Base-by-base conservation (phyloP, 2,888 invertebrate genomes). In the Cheilosia pagana region DNA sequence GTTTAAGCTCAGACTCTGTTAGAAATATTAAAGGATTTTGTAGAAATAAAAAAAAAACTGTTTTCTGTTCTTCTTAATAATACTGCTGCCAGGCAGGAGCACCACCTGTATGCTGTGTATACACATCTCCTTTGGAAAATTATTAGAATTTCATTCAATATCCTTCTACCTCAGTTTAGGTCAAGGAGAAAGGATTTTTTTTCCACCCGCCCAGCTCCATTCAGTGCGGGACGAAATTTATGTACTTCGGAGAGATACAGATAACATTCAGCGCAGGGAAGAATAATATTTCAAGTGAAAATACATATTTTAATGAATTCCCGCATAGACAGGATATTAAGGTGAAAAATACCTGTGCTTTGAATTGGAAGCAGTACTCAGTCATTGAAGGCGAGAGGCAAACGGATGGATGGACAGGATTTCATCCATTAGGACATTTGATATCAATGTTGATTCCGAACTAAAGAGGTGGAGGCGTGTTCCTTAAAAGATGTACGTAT, bases 391-490 rank as follows among this genome's bases (percentile, higher is more conserved):
- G 28, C 10, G 43, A 39, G n/a, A 28, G 50, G 19, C 35, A n/a
- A 19, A 39, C 71, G 72, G 45, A 53, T 72, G 53, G 59, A 52
- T 72, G 35, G 28, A 39, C 57, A 52, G 41, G 52, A 63, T 43
- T 75, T 60, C 52, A 81, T 75, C 63, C 81, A 81, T 60, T 65
- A 65, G 68, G 70, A 60, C 31, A 65, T 71, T 71, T 81, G 65
- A 81, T 81, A 65, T 72, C 78, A 35, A 43, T 43, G 68, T 8
- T 45, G 43, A 70, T 72, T 74, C 63, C 55, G 31, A 57, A 35
- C 16, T 3, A 45, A 16, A 31, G 8, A 12, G 0, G 14, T 8
- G 12, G 14, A 23, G 2, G 3, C 8, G 2, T 19, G 8, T 8
- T 0, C 28, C 8, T 28, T 8, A 28, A 52, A 14, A 52, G 16